Evolutionary conservation across 2,797 vertebrate genomes (phyloP).

Genomic region (Nothura maculosa): DNA sequence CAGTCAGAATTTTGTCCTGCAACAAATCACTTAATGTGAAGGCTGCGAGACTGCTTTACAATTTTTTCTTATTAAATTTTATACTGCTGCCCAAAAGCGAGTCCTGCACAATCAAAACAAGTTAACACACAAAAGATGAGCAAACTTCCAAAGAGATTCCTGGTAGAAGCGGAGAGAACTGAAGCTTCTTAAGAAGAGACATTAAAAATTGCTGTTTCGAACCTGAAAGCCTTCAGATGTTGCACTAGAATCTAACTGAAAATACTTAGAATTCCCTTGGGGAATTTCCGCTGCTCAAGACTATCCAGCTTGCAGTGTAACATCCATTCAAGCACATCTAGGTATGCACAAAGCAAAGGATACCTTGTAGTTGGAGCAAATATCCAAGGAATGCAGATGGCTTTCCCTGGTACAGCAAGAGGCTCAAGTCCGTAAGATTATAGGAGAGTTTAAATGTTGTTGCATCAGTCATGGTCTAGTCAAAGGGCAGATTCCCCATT

Average conservation of each 20-base stretch:
- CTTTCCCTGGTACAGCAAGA: background rate
- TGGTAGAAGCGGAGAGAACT: background rate
- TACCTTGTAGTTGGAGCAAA: background rate
- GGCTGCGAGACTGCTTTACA: background rate
- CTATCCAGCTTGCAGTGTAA: background rate
- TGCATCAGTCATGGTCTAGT: background rate
- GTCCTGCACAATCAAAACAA: background rate
- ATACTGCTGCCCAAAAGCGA: background rate
- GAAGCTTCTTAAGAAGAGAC: background rate
- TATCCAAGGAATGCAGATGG: background rate
- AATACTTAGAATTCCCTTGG: background rate
- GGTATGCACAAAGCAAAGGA: background rate
- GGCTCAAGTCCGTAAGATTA: background rate
- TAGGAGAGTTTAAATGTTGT: background rate
- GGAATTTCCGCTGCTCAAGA: conserved; percentile 26
- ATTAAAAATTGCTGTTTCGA: background rate
- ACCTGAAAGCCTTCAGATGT: conserved; percentile 23
- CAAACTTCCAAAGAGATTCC: background rate
- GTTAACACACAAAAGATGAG: background rate
- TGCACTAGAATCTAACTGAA: conserved; percentile 10
- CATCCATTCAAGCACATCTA: background rate
- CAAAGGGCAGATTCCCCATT: background rate
- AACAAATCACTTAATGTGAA: background rate
- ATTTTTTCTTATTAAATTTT: background rate
- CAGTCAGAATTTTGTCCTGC: background rate